phyloP scores from a whole-genome alignment of 2,113 vertebrate genomes.

The Brevimyrus niger region DNA sequence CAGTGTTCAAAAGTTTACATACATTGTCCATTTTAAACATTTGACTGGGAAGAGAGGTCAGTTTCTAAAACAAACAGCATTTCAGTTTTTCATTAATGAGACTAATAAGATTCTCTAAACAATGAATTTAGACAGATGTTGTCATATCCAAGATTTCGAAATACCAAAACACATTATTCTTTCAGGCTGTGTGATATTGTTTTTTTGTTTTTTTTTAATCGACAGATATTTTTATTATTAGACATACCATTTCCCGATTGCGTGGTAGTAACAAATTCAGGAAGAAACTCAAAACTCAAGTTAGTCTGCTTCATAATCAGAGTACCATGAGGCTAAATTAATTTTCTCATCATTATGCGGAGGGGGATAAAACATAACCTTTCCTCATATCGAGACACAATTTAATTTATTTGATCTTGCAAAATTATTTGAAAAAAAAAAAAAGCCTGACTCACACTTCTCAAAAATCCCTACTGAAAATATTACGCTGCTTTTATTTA shows the following conservation, averaged over 20 bases:
- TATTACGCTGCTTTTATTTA: neutral
- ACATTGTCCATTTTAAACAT: neutral
- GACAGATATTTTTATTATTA: neutral
- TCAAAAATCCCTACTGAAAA: neutral
- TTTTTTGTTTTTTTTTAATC: neutral
- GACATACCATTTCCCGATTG: neutral
- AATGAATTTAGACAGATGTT: neutral
- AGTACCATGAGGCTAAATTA: constrained; percentile 17
- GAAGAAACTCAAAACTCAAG: constrained; percentile 42
- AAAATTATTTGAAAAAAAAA: constrained; percentile 24
- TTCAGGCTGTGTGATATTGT: neutral
- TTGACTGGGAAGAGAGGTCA: neutral
- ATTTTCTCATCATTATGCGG: constrained; percentile 26
- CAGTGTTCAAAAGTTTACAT: neutral
- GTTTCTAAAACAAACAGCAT: neutral
- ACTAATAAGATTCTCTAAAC: neutral
- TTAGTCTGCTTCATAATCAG: constrained; percentile 44
- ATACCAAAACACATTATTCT: neutral
- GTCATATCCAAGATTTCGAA: neutral
- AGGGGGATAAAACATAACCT: constrained; percentile 42
- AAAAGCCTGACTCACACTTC: neutral
- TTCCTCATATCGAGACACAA: constrained; percentile 29
- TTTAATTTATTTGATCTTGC: constrained; percentile 32
- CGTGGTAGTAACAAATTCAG: constrained; percentile 1
- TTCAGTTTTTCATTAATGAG: neutral